A percentile compares a stretch with the other conserved stretches of the same genome.
Conservation (phyloP, 2,888 invertebrate genomes). For the Sphinx pinastri region DNA sequence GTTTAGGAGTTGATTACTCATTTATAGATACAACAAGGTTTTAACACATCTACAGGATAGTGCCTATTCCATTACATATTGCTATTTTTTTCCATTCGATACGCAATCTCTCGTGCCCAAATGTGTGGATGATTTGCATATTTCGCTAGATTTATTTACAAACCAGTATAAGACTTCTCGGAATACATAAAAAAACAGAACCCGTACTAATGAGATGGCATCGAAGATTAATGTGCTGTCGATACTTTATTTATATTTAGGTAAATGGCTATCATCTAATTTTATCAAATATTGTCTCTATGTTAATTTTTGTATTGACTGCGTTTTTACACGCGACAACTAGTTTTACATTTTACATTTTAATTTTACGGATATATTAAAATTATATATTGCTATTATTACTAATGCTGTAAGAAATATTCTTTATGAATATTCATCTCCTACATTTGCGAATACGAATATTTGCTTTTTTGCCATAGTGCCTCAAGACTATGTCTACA, state of each 20-base stretch:
- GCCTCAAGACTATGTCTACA: no score
- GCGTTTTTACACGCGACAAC: not conserved
- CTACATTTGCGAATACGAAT: no score
- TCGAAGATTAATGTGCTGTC: slow-evolving; percentile 41
- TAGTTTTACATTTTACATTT: no score
- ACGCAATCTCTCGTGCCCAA: slow-evolving; percentile 6
- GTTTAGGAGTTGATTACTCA: not conserved
- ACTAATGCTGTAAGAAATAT: no score
- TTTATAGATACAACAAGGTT: not conserved
- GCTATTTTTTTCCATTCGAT: slow-evolving; percentile 20
- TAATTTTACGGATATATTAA: no score
- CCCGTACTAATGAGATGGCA: slow-evolving; percentile 53
- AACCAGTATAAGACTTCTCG: slow-evolving; percentile 49
- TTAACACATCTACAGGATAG: not conserved
- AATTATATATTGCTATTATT: no score
- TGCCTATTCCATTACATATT: slow-evolving; percentile 6
- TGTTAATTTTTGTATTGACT: not conserved
- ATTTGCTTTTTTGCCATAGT: no score
- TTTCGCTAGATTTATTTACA: slow-evolving; percentile 43
- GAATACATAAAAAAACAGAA: slow-evolving; percentile 53
- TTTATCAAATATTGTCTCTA: not conserved
- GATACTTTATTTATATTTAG: slow-evolving; percentile 4
- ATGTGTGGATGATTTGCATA: slow-evolving; percentile 25
- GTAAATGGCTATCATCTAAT: slow-evolving; percentile 1
- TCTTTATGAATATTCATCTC: no score